phyloP scores from a whole-genome alignment of 2,888 invertebrate species.

The Escarpia spicata region DNA sequence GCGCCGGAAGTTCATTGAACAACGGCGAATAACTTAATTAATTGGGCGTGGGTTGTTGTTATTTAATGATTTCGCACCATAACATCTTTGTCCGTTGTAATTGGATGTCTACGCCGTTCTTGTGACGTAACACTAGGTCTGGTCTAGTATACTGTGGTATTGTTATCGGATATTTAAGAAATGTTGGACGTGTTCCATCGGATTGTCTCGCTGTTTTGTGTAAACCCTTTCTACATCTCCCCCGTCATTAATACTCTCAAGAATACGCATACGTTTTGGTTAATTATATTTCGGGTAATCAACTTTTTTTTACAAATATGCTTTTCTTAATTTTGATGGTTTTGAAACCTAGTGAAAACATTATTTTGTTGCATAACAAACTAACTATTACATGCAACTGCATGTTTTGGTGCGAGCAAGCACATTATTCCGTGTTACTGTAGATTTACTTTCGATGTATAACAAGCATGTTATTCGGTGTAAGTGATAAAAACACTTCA shows the following conservation, averaged over 20 bases:
- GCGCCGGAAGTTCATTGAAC: not conserved
- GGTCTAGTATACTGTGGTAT: not conserved
- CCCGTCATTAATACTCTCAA: not conserved
- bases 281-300: not conserved
- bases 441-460: too few species aligned
- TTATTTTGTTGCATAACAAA: too few species aligned
- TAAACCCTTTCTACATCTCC: not conserved
- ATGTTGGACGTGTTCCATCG: not conserved
- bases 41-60: not conserved
- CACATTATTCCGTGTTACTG: too few species aligned
- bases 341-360: not conserved
- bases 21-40: not conserved
- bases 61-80: not conserved
- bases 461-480: too few species aligned
- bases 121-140: too few species aligned
- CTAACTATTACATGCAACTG: too few species aligned
- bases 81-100: not conserved
- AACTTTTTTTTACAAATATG: not conserved
- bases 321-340: not conserved
- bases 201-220: not conserved
- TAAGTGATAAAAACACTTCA: too few species aligned
- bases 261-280: not conserved
- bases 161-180: not conserved
- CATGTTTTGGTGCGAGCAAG: too few species aligned
- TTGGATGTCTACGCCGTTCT: not conserved